phyloP scores from a whole-genome alignment of 1,140 invertebrate species.

The Tenebrio molitor region DNA sequence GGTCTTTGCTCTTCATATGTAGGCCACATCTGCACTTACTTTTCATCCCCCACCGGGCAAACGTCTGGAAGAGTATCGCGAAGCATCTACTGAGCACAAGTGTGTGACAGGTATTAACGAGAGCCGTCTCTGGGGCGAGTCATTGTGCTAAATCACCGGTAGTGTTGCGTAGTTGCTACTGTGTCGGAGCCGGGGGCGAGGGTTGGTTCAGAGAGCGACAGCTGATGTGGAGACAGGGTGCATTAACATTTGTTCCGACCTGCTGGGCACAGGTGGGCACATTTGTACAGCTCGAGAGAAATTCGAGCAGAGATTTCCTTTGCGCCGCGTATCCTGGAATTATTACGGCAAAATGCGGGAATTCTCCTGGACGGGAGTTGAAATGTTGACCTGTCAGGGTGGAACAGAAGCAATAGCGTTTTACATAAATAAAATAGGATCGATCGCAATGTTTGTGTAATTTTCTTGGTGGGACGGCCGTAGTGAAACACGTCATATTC shows the following conservation, averaged over 20 bases:
- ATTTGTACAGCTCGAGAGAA: slow-evolving; percentile 53
- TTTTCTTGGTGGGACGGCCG: slow-evolving; percentile 20
- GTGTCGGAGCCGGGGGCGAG: slow-evolving; percentile 11
- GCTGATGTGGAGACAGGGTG: slow-evolving; percentile 56
- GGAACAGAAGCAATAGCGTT: background rate
- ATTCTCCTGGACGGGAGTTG: background rate
- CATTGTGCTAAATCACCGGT: slow-evolving; percentile 36
- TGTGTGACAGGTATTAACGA: slow-evolving; percentile 40
- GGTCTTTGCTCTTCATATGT: slow-evolving; percentile 17
- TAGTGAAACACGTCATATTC: slow-evolving; percentile 42
- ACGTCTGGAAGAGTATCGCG: background rate
- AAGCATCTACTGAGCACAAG: slow-evolving; percentile 20
- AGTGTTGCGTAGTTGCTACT: slow-evolving; percentile 31
- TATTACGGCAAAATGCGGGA: slow-evolving; percentile 21
- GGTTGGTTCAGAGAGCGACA: slow-evolving; percentile 38
- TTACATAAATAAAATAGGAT: slow-evolving; percentile 13
- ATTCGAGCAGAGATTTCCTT: slow-evolving; percentile 58
- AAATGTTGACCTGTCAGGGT: slow-evolving; percentile 25
- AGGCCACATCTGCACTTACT: slow-evolving; percentile 28
- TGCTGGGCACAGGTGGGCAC: slow-evolving; percentile 59
- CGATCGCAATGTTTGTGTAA: slow-evolving; percentile 19
- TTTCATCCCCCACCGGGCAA: slow-evolving; percentile 20
- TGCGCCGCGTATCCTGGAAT: slow-evolving; percentile 28
- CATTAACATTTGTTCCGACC: slow-evolving; percentile 60
- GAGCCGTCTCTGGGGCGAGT: slow-evolving; percentile 16